These are phyloP conservation scores for Tragelaphus strepsiceros DNA, from an alignment of 2,113 vertebrate genomes.

Conservation along the genomic window DNA sequence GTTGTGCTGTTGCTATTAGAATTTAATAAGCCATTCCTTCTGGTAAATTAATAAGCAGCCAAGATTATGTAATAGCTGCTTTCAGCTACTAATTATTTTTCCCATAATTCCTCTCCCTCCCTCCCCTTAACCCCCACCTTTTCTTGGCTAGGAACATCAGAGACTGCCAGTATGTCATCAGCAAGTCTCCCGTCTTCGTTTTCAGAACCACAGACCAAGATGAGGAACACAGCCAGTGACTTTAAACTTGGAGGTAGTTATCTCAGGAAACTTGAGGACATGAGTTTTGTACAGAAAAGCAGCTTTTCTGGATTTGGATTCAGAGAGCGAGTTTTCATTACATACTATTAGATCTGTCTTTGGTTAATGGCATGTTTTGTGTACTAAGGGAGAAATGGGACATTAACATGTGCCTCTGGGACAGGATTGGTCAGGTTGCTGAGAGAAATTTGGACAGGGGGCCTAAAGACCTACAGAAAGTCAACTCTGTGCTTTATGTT, in stretches of 20 bases:
- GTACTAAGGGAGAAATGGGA: slow-evolving; percentile 12
- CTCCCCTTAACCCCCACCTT: not conserved
- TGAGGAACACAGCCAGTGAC: slow-evolving; percentile 27
- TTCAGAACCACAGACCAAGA: slow-evolving; percentile 45
- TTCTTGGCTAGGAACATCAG: slow-evolving; percentile 31
- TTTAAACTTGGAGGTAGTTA: slow-evolving; percentile 42
- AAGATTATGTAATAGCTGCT: slow-evolving; percentile 69
- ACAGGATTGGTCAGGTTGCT: not conserved
- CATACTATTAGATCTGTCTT: not conserved
- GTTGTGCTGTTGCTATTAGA: slow-evolving; percentile 60
- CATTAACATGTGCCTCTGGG: not conserved
- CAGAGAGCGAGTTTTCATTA: slow-evolving; percentile 23
- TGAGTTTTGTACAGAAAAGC: slow-evolving; percentile 25
- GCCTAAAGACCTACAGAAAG: not conserved
- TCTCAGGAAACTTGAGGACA: not conserved
- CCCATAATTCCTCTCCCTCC: slow-evolving; percentile 66
- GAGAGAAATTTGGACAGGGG: slow-evolving; percentile 18
- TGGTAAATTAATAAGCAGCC: slow-evolving; percentile 71
- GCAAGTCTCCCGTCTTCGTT: slow-evolving; percentile 16
- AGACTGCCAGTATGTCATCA: slow-evolving; percentile 51
- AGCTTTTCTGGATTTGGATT: slow-evolving; percentile 3
- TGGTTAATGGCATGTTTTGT: not conserved
- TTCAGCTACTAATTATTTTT: slow-evolving; percentile 72
- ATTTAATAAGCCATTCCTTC: slow-evolving; percentile 64
- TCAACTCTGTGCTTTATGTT: not conserved